Evolutionary conservation across 1,140 invertebrate genomes (phyloP).

Genomic region (Drosophila auraria): DNA sequence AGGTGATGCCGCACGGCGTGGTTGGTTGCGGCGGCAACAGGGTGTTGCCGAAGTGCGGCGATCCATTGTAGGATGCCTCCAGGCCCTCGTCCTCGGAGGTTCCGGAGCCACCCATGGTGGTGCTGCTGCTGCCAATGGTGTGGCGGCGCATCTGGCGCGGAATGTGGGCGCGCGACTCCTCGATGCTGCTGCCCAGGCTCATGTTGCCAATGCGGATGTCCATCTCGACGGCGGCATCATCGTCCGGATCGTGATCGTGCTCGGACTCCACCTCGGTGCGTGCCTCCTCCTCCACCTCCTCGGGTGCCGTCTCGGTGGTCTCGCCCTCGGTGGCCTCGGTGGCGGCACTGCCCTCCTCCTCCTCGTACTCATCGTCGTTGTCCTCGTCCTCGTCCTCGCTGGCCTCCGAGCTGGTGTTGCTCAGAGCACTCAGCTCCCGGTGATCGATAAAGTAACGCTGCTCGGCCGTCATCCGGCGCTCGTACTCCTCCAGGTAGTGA

Average conservation of each 20-base stretch:
- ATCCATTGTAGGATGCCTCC: conserved; percentile 71
- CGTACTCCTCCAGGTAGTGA: conserved; percentile 88
- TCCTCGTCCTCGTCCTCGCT: conserved; percentile 87
- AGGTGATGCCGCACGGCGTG: conserved; percentile 87
- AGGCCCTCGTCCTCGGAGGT: conserved; percentile 80
- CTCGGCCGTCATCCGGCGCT: conserved; percentile 86
- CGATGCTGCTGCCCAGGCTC: conserved; percentile 75
- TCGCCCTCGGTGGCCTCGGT: conserved; percentile 60
- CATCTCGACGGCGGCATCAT: conserved; percentile 76
- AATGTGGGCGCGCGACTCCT: conserved; percentile 66
- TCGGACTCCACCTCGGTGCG: conserved; percentile 33
- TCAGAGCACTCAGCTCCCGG: conserved; percentile 85
- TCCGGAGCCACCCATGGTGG: conserved; percentile 52
- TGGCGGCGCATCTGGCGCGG: conserved; percentile 77
- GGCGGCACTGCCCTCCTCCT: conserved; percentile 20
- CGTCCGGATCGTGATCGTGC: conserved; percentile 53
- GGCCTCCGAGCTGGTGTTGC: conserved; percentile 85
- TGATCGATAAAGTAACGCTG: conserved; percentile 76
- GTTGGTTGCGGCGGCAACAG: conserved; percentile 67
- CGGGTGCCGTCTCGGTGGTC: conserved; percentile 59
- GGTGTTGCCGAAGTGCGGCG: conserved; percentile 80
- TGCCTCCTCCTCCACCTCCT: conserved; percentile 49
- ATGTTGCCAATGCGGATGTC: conserved; percentile 71
- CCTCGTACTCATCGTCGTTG: conserved; percentile 86
- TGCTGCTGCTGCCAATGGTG: conserved; percentile 78